Base-by-base conservation (phyloP, 2,888 invertebrate species). In the Hoplodrina blanda region DNA sequence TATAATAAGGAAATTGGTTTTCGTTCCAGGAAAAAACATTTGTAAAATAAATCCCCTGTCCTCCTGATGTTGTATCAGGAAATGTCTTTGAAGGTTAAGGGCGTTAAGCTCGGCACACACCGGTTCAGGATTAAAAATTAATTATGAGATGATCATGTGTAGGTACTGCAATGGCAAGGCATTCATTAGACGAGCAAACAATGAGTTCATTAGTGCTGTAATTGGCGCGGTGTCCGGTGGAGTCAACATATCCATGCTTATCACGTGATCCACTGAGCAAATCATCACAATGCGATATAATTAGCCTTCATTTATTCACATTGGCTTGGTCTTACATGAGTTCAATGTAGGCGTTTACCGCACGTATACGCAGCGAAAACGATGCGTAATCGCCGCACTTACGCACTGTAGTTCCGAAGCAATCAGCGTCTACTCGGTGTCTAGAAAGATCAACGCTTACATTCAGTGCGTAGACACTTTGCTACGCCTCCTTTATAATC, bases 151-250 rank as follows among this genome's bases (percentile, higher is more conserved):
- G 81, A 85, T 84, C 86, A 85, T 85, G 89, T 75, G 73, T 71
- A 66, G 53, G 69, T 55, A 63, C 49, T 67, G 68, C 78, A 90
- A 89, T 90, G 86, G 86, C 82, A 86, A 63, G 52, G 87, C 83
- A 86, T 94, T 95, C 95, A 93, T 95, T 95, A 95, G 93, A 92
- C 90, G 89, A 89, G 87, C 92, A 94, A 95, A 95, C 94, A 95
- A 94, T 94, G 92, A 91, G 90, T 95, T 95, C 95, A 95, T 95
- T 95, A 95, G 94, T 87, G 91, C 86, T 91, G 90, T 94, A 95
- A 95, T 94, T 90, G 92, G 85, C 89, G 92, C 87, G 91, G 91
- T 89, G 87, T 89, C 88, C 88, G 86, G 87, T 82, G 73, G 75
- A 73, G 78, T 73, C 78, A 81, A 79, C 69, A 78, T 79, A 73